Evolutionary conservation across 2,113 vertebrate species (phyloP).

Genomic region (Emydocephalus ijimae): DNA sequence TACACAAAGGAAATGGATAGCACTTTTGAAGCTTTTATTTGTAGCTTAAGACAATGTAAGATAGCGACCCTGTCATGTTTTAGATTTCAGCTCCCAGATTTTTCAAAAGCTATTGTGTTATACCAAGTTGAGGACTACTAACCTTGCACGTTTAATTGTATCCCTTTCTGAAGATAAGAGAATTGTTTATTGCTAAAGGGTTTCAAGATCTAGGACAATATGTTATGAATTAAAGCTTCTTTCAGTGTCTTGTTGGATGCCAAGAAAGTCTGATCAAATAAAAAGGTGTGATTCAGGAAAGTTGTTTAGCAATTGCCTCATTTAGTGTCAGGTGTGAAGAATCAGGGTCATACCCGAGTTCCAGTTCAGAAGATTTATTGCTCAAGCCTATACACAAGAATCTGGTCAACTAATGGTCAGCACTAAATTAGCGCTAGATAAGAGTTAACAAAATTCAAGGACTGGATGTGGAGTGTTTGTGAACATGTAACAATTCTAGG

Average conservation of each 20-base stretch:
- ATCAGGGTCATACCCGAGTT: background rate
- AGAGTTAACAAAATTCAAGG: background rate
- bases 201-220: background rate
- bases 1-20: background rate
- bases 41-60: background rate
- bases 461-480: background rate
- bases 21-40: background rate
- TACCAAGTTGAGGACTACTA: background rate
- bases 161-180: background rate
- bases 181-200: background rate
- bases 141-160: background rate
- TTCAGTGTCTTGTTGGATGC: background rate
- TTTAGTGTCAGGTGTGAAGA: background rate
- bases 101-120: background rate
- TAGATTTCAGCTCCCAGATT: background rate
- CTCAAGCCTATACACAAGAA: background rate
- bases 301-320: background rate
- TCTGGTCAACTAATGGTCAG: background rate
- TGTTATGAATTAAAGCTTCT: background rate
- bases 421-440: background rate
- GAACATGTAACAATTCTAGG: background rate
- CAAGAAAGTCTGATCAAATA: background rate
- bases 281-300: background rate
- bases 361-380: background rate
- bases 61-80: background rate